Evolutionary conservation across 2,888 invertebrate species (phyloP), one percentile per base, ranked within the genome.

Genomic region (Drosophila differens): DNA sequence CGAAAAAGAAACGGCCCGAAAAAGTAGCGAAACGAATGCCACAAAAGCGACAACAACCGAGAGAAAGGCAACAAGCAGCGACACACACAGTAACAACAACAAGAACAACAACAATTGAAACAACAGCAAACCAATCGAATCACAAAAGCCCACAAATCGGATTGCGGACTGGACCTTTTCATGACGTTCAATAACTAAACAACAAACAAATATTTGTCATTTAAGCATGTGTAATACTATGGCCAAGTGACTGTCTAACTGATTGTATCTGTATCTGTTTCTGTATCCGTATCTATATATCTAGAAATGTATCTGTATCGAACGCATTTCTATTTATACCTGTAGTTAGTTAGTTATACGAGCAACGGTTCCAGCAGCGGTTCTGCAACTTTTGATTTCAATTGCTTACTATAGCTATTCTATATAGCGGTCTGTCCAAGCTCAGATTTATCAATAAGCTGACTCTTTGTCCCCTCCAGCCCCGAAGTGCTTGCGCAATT

Each of bases 131-230:
- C 74, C 81, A 88, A 85, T 85, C 82, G 79, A 83, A 74, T 68
- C 70, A 87, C 85, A 84, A 90, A 90, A 88, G 82, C 82, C 82
- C 85, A 81, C 82, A 89, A 89, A 91, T 90, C 88, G 89, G 87
- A 88, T 90, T 90, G 87, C 84, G 79, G 80, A 71, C 79, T 79
- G 74, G 76, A 78, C 81, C 83, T 76, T 82, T 87, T 87, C 79
- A 84, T 72, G 80, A 64, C 79, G 82, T 77, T 83, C 82, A 82
- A 82, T 81, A 86, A 78, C 86, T 76, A 76, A 83, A 83, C 83
- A 85, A 82, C 78, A 78, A 70, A 78, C 66, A 73, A 82, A 88
- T 88, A 88, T 88, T 88, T 88, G 82, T 86, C 79, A 83, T 76
- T 80, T 76, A 65, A 76, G 78, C 81, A 47, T 47, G 79, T 74